phyloP scores from a whole-genome alignment of 2,797 vertebrate genomes.

The Prunella strophiata region DNA sequence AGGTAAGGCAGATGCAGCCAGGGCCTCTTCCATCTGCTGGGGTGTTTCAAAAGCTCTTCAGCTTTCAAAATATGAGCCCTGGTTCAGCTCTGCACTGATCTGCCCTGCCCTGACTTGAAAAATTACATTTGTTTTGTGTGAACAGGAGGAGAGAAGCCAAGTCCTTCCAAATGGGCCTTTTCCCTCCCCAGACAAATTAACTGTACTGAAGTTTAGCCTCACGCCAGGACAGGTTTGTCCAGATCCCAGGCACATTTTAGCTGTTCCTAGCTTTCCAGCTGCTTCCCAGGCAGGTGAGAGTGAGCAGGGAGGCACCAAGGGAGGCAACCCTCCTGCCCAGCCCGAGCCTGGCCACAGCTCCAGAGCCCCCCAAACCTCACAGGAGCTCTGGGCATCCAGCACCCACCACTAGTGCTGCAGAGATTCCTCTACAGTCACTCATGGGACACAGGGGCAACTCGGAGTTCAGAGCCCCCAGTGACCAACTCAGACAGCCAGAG shows the following conservation, averaged over 20 bases:
- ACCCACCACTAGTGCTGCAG: background rate
- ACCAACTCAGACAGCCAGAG: background rate
- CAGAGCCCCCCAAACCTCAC: background rate
- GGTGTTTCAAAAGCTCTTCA: background rate
- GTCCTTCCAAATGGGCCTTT: background rate
- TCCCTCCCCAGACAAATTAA: background rate
- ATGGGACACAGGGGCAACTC: accelerated
- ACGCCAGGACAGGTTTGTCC: background rate
- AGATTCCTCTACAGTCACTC: background rate
- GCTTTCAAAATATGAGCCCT: background rate
- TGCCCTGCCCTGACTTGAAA: background rate
- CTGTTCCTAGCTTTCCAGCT: background rate
- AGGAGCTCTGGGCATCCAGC: background rate
- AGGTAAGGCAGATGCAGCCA: background rate
- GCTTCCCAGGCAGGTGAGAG: background rate
- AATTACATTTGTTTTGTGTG: background rate
- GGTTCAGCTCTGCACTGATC: background rate
- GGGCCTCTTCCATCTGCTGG: background rate
- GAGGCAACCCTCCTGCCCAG: background rate
- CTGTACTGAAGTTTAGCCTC: background rate
- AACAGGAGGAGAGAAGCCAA: background rate
- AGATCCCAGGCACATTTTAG: background rate
- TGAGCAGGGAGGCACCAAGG: background rate
- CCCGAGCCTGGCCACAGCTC: accelerated
- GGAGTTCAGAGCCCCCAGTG: background rate